phyloP scores from a whole-genome alignment of 2,888 invertebrate genomes.

The Ichneumoninae sp. region DNA sequence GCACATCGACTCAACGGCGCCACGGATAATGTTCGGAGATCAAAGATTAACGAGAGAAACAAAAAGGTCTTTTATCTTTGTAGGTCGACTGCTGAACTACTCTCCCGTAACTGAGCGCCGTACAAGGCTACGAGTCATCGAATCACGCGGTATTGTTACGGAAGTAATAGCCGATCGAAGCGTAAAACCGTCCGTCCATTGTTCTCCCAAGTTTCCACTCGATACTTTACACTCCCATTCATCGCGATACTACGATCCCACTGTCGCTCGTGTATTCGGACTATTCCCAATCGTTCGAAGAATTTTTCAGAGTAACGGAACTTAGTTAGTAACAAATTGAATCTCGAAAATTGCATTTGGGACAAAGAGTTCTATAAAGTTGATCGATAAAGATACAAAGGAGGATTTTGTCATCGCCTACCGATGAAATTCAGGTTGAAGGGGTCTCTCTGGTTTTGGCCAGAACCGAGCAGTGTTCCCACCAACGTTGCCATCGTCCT shows the following conservation, averaged over 20 bases:
- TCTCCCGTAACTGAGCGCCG: neutral
- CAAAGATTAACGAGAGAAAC: neutral
- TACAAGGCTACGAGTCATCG: neutral
- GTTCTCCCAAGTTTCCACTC: neutral
- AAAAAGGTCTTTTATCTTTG: neutral
- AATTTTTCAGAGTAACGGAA: neutral
- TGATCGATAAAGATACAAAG: neutral
- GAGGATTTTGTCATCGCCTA: conserved; percentile 6
- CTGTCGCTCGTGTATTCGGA: neutral
- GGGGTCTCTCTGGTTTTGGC: conserved; percentile 29
- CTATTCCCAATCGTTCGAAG: neutral
- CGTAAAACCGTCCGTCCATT: neutral
- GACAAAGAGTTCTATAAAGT: neutral
- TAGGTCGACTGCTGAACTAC: neutral
- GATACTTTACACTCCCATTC: neutral
- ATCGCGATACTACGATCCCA: neutral
- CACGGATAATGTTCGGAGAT: neutral
- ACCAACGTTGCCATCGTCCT: conserved; percentile 64
- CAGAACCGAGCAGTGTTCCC: conserved; percentile 43
- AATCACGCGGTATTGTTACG: neutral
- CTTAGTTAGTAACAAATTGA: too few relatives aligned
- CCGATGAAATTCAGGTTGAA: conserved; percentile 30
- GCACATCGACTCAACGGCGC: neutral
- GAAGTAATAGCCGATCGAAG: neutral
- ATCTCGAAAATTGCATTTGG: neutral